Evolutionary conservation across 2,888 invertebrate species (phyloP), one percentile per base, ranked within the genome.

Genomic region (Dicyrtomina minuta): DNA sequence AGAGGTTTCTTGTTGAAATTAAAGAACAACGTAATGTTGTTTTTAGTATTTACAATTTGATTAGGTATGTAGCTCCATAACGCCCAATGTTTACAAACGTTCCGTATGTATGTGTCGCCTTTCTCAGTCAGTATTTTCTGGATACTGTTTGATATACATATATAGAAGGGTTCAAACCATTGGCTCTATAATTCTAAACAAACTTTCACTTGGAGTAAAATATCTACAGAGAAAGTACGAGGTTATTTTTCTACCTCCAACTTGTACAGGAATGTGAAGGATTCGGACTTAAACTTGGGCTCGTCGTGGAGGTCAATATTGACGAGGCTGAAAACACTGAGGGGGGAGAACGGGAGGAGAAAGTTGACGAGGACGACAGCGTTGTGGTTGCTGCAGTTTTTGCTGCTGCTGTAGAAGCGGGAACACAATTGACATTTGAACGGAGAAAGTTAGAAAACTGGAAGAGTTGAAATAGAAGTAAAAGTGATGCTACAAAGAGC

Each of bases 401-500:
- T n/a, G 33, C n/a, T 33, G 33, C 15, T 12, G 33, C 15, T 56
- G 58, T 27, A 22, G 41, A 53, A 27, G 33, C 33, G 33, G 33
- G 33, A 33, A 33, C 33, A 33, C 4, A 33, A 33, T 33, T 33
- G 33, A 33, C 33, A 33, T 33, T 33, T 33, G 8, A 33, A 33
- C 33, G 27, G 59, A 58, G 6, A 20, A 24, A 24, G 20, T 55
- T 33, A 33, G 53, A 26, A 49, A 44, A 67, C 15, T 68, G 68
- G 60, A 61, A 61, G 61, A 68, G 53, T 53, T 49, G 60, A 33
- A 61, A 49, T 24, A 68, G 51, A 49, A 72, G 65, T 66, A 58
- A 56, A 70, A 71, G 64, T 66, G 60, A 65, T 70, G 66, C 69
- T 59, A 61, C 41, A 70, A 67, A 62, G 68, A 72, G 64, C 61